Base-by-base conservation (phyloP, 2,888 invertebrate genomes). In the Phalera bucephala region DNA sequence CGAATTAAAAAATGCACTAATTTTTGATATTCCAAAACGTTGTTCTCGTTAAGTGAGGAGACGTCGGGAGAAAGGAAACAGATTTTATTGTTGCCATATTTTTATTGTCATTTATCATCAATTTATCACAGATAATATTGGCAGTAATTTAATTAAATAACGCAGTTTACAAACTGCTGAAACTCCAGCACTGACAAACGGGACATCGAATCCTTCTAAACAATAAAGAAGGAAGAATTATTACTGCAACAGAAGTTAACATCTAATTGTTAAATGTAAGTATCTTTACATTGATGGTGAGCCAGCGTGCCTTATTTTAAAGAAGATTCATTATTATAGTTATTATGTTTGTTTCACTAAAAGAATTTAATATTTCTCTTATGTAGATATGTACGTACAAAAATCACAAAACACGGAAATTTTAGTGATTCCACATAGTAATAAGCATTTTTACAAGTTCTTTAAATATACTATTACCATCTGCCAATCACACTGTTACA, bases 31-130 rank as follows among this genome's bases (percentile, higher is more conserved):
- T n/a, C n/a, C n/a, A n/a, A n/a, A n/a, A n/a, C 8, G 2, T 14
- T 14, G 13, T 7, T 30, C 23, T 44, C 12, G 21, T 33, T 13
- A 27, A 11, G 13, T 9, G 9, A 74, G 86, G 80, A 73, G 62
- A 68, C 75, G 70, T 71, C 73, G 80, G 87, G 86, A 72, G 68
- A 76, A 88, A 88, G 82, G 87, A 88, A 89, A 88, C 78, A 86
- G 79, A 76, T 79, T 80, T 73, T 41, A 72, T 75, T 79, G 73
- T 74, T 61, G 77, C 80, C 75, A 86, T 70, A 62, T 54, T 72
- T 84, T 86, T 86, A 84, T 84, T 85, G 52, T 69, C 72, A 79
- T 64, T 55, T 54, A 61, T 66, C 52, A 57, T 51, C 5, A 32
- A 34, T 55, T 63, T 74, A 81, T 83, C 79, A 87, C 86, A 87